Evolutionary conservation across 2,888 invertebrate genomes (phyloP), one percentile per base, ranked within the genome.

Genomic region (Conchocele bisecta): DNA sequence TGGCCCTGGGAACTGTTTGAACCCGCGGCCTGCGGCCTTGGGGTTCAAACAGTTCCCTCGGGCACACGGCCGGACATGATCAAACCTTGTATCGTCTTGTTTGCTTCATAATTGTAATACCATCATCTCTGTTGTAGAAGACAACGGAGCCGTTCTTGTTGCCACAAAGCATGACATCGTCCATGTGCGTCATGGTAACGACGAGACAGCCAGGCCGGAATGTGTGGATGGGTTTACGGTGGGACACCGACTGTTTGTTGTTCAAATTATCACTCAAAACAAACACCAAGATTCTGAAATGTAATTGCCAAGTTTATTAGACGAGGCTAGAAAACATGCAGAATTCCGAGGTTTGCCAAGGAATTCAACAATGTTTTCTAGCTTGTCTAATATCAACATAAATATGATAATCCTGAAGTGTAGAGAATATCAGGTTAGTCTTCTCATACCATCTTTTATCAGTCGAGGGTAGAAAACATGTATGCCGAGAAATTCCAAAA

Each of bases 151-250:
- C 96, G 88, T 95, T 96, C 13, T 94, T 93, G 3, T 97, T 93
- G 0, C 96, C 96, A n/a, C 96, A 96, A 90, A 96, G 97, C 81
- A 97, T 95, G 56, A 95, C 94, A 91, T 96, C 96, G 87, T 96
- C 95, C 89, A 96, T 95, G 91, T 95, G 95, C 80, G 94, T 93
- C 75, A 97, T 95, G 79, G 95, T 95, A 42, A 94, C 94, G 39
- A 96, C 94, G 0, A 65, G 46, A 29, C 80, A 77, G 15, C 82
- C 83, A 11, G 81, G 71, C 24, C 75, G 33, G 54, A 83, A 83
- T 26, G 42, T 63, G 53, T 75, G 69, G 46, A 61, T 44, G 9
- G 74, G 74, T 41, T 64, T 59, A 31, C 81, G 39, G 60, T 50
- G 69, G 31, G 39, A 76, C 33, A 31, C 77, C 53, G 33, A 68